Percentiles rank a stretch among this genome's conserved stretches.
Conservation (phyloP, 2,113 vertebrate species). For the Hoplias malabaricus region DNA sequence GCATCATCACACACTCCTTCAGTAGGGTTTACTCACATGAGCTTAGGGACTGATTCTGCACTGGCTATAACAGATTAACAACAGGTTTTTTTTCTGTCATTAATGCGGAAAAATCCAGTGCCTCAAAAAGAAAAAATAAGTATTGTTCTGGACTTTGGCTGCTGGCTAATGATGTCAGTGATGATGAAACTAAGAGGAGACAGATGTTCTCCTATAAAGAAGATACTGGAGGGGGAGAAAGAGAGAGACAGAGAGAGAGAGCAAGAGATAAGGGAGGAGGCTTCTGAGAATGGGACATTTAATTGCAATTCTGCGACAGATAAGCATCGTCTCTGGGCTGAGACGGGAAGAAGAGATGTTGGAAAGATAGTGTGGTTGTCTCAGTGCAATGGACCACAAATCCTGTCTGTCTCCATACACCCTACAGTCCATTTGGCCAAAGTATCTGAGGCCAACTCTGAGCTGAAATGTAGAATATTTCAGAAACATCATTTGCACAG, state of each 20-base stretch:
- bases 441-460: not conserved
- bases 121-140: not conserved
- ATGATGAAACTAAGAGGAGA: slow-evolving; percentile 37
- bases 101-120: not conserved
- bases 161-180: not conserved
- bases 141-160: not conserved
- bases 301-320: slow-evolving; percentile 55
- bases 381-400: slow-evolving; percentile 11
- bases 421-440: not conserved
- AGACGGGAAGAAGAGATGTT: slow-evolving; percentile 46
- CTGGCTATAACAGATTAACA: not conserved
- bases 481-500: not conserved
- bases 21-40: not conserved
- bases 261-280: slow-evolving; percentile 65
- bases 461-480: not conserved
- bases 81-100: not conserved
- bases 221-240: not conserved
- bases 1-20: slow-evolving; percentile 48
- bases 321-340: slow-evolving; percentile 60
- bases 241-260: slow-evolving; percentile 19
- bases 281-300: slow-evolving; percentile 64
- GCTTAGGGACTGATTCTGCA: not conserved
- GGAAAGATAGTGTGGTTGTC: slow-evolving; percentile 25
- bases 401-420: not conserved
- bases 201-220: slow-evolving; percentile 55